Percentiles rank a stretch among this genome's conserved stretches.
Evolutionary conservation across 2,113 vertebrate genomes (phyloP).

Genomic region (Notarius lentiginosus): DNA sequence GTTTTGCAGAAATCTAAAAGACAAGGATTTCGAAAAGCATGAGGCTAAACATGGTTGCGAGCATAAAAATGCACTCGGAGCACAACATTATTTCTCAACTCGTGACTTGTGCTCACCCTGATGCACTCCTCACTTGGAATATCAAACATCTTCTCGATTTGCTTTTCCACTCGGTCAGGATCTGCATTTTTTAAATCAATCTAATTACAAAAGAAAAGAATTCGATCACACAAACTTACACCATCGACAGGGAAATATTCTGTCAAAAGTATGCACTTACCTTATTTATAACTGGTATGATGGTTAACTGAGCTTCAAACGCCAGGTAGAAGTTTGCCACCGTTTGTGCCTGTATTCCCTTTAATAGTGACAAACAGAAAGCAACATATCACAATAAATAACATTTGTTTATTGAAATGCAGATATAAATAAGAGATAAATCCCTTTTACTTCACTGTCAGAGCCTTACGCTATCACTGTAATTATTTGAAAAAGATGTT

Average conservation of each 20-base stretch:
- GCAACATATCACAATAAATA: not conserved
- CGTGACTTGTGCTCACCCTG: conserved; percentile 71
- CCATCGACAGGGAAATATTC: not conserved
- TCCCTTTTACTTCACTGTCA: not conserved
- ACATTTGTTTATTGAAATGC: not conserved
- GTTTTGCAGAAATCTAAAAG: conserved; percentile 92
- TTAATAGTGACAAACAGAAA: conserved; percentile 44
- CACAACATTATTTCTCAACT: not conserved
- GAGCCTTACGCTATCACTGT: not conserved
- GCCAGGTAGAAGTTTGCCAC: conserved; percentile 97
- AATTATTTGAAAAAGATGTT: not conserved
- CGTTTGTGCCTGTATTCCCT: conserved; percentile 98
- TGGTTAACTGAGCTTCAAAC: conserved; percentile 90
- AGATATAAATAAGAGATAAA: no score
- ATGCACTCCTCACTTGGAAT: conserved; percentile 88
- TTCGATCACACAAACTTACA: not conserved
- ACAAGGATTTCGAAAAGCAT: not conserved
- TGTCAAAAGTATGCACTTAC: conserved; percentile 64
- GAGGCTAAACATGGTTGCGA: not conserved
- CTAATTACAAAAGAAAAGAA: conserved; percentile 64
- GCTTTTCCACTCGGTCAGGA: conserved; percentile 86
- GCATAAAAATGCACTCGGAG: not conserved
- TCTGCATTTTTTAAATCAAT: conserved; percentile 97
- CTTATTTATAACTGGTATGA: conserved; percentile 98
- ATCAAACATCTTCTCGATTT: conserved; percentile 94